A percentile compares a stretch with the other conserved stretches of the same genome.
Evolutionary conservation across 2,113 vertebrate genomes (phyloP).

Genomic region (Addax nasomaculatus): DNA sequence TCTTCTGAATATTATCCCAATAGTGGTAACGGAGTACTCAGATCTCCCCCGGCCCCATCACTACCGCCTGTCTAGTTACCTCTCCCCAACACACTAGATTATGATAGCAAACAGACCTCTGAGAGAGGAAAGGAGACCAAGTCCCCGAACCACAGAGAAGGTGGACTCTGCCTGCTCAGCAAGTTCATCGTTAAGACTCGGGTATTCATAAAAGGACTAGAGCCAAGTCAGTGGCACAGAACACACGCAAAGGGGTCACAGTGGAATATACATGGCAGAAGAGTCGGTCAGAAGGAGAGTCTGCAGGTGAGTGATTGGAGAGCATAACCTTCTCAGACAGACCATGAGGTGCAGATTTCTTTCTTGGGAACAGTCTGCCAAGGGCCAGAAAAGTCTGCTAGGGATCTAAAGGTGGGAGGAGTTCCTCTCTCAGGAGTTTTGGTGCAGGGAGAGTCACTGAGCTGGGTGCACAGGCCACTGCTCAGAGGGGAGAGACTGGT

Average conservation of each 20-base stretch:
- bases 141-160: conserved; percentile 48
- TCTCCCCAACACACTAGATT: background rate
- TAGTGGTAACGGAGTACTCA: conserved; percentile 42
- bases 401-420: background rate
- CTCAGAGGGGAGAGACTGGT: background rate
- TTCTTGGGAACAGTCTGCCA: background rate
- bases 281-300: background rate
- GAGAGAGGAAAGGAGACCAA: background rate
- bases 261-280: background rate
- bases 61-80: background rate
- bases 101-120: background rate
- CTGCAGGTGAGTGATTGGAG: background rate
- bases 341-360: conserved; percentile 15
- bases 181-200: conserved; percentile 58
- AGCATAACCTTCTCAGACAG: conserved; percentile 22
- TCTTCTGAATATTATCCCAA: conserved; percentile 41
- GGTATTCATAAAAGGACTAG: conserved; percentile 45
- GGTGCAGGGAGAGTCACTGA: background rate
- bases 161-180: conserved; percentile 31
- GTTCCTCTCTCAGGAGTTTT: background rate
- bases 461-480: background rate
- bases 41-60: background rate
- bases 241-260: conserved; percentile 17
- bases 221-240: conserved; percentile 32
- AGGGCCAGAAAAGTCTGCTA: background rate